Evolutionary conservation across 2,797 vertebrate species (phyloP).

Genomic region (Lutjanus argentimaculatus): DNA sequence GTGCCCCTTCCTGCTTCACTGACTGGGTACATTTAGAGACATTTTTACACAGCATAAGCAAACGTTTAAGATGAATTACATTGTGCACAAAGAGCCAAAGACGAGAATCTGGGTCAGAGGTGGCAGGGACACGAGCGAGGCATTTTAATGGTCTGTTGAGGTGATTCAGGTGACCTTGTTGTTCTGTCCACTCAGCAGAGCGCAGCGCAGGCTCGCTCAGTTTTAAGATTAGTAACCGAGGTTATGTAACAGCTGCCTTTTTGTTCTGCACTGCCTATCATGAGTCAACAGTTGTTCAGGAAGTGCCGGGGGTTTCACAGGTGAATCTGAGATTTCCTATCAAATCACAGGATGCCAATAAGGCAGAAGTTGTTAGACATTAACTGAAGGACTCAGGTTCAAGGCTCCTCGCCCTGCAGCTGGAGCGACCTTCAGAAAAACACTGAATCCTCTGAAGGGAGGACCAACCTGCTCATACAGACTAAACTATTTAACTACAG

Average conservation of each 20-base stretch:
- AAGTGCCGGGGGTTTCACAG: conserved; percentile 22
- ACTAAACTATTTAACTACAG: no score
- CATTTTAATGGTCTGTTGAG: background rate
- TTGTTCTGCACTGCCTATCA: conserved; percentile 35
- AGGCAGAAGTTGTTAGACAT: background rate
- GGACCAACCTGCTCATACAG: background rate
- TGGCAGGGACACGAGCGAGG: background rate
- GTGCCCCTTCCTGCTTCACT: conserved; percentile 15
- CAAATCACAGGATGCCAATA: background rate
- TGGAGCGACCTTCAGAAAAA: conserved; percentile 1
- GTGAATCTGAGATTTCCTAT: conserved; percentile 28
- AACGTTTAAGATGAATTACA: background rate
- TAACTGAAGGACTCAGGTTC: background rate
- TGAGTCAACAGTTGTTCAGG: conserved; percentile 47
- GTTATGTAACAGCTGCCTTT: conserved; percentile 41
- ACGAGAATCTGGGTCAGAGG: conserved; percentile 20
- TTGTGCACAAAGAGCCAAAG: background rate
- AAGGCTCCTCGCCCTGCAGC: background rate
- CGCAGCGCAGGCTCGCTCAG: background rate
- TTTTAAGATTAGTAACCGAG: conserved; percentile 28
- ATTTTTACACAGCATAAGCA: background rate
- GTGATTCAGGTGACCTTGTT: conserved; percentile 39
- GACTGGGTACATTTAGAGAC: background rate
- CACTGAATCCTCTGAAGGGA: background rate
- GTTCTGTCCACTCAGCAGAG: conserved; percentile 35